A percentile compares a stretch with the other conserved stretches of the same genome.
phyloP scores from a whole-genome alignment of 2,888 invertebrate genomes.

The Euzophera pinguis region DNA sequence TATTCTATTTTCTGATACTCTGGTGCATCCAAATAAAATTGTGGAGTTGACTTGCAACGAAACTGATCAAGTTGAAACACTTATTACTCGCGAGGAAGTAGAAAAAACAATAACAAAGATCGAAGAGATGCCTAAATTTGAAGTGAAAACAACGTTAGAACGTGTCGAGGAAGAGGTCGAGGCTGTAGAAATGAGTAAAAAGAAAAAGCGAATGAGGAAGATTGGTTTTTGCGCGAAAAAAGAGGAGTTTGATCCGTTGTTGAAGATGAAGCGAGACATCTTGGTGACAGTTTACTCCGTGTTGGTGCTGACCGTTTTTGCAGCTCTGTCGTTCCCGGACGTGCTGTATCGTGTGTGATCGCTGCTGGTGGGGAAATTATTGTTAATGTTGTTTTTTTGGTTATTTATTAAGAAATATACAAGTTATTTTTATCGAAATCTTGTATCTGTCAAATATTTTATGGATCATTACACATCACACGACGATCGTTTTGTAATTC shows the following conservation, averaged over 20 bases:
- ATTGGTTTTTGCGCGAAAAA: slow-evolving; percentile 18
- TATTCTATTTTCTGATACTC: slow-evolving; percentile 24
- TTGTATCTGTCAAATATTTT: too few species aligned
- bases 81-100: slow-evolving; percentile 17
- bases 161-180: neutral
- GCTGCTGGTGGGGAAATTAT: neutral
- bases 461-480: too few species aligned
- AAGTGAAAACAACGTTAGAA: neutral
- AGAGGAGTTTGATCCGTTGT: slow-evolving; percentile 39
- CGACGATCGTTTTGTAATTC: too few species aligned
- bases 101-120: slow-evolving; percentile 17
- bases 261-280: slow-evolving; percentile 64
- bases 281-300: slow-evolving; percentile 67
- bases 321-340: slow-evolving; percentile 63
- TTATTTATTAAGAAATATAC: slow-evolving; percentile 9
- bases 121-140: slow-evolving; percentile 16
- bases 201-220: neutral
- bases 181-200: neutral
- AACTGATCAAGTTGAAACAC: slow-evolving; percentile 14
- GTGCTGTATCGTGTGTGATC: slow-evolving; percentile 28
- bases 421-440: neutral
- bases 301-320: slow-evolving; percentile 64
- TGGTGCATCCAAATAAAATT: slow-evolving; percentile 25
- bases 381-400: neutral
- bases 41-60: slow-evolving; percentile 26